Evolutionary conservation across 1,140 invertebrate genomes (phyloP).

Genomic region (Paraescarpia echinospica): DNA sequence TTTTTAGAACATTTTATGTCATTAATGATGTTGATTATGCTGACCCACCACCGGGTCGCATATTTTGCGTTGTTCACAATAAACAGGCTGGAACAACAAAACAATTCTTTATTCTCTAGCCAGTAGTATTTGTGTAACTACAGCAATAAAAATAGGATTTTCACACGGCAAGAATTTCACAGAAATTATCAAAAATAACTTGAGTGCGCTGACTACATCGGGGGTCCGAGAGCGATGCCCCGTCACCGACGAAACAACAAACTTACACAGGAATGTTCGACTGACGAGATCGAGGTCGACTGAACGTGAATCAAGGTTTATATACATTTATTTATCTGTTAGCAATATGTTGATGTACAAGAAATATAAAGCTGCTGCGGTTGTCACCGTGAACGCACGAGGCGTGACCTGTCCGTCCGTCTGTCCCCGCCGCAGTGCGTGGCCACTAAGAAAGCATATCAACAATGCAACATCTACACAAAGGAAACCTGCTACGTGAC

Average conservation of each 20-base stretch:
- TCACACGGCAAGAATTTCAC: background rate
- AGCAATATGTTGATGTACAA: background rate
- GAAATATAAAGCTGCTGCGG: background rate
- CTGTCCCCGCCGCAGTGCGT: background rate
- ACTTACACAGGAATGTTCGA: background rate
- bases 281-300: background rate
- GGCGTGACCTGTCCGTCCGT: background rate
- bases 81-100: background rate
- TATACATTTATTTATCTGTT: conserved; percentile 7
- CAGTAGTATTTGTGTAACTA: conserved; percentile 1
- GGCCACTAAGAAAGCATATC: background rate
- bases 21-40: background rate
- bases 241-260: background rate
- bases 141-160: conserved; percentile 6
- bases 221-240: background rate
- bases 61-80: background rate
- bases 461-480: background rate
- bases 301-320: conserved; percentile 5
- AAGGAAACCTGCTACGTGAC: background rate
- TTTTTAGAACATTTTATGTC: background rate
- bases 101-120: conserved; percentile 6
- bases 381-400: background rate
- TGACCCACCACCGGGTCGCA: background rate
- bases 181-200: conserved; percentile 7
- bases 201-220: background rate